Conservation (phyloP, 2,797 vertebrate species). For the Enteromius viviparus region DNA sequence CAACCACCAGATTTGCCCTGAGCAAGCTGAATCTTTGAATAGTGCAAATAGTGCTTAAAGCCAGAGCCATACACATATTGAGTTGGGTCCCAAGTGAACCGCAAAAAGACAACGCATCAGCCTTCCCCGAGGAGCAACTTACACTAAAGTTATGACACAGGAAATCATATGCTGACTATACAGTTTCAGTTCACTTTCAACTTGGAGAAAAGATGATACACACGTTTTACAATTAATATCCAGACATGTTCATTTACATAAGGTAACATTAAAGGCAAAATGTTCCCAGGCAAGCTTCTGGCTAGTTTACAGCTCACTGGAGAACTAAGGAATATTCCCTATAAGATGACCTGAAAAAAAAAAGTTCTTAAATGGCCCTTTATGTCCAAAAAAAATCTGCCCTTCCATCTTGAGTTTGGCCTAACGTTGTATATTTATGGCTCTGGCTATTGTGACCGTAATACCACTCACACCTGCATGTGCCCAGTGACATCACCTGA, state of each 20-base stretch:
- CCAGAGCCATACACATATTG: slow-evolving; percentile 28
- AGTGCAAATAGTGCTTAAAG: slow-evolving; percentile 81
- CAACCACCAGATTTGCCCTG: slow-evolving; percentile 82
- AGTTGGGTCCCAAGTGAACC: slow-evolving; percentile 11
- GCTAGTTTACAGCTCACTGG: background rate
- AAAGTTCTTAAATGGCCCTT: background rate
- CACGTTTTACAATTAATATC: background rate
- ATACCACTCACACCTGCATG: slow-evolving; percentile 51
- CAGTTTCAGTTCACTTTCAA: background rate
- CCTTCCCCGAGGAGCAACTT: slow-evolving; percentile 1
- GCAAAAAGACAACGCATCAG: slow-evolving; percentile 16
- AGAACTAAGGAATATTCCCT: background rate
- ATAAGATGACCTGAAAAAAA: background rate
- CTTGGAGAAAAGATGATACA: background rate
- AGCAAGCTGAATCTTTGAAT: slow-evolving; percentile 83
- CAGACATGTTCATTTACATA: background rate
- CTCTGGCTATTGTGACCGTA: slow-evolving; percentile 38
- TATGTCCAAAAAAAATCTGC: background rate
- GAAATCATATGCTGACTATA: slow-evolving; percentile 1
- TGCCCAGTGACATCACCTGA: slow-evolving; percentile 69
- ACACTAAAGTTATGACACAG: slow-evolving; percentile 6
- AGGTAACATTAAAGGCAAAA: slow-evolving; percentile 1
- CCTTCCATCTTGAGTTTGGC: background rate
- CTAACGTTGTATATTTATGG: slow-evolving; percentile 42
- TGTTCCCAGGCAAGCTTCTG: background rate